These are phyloP conservation scores for Gallinago paraguaiae DNA, from an alignment of 2,113 vertebrate genomes.

Conservation along the genomic window DNA sequence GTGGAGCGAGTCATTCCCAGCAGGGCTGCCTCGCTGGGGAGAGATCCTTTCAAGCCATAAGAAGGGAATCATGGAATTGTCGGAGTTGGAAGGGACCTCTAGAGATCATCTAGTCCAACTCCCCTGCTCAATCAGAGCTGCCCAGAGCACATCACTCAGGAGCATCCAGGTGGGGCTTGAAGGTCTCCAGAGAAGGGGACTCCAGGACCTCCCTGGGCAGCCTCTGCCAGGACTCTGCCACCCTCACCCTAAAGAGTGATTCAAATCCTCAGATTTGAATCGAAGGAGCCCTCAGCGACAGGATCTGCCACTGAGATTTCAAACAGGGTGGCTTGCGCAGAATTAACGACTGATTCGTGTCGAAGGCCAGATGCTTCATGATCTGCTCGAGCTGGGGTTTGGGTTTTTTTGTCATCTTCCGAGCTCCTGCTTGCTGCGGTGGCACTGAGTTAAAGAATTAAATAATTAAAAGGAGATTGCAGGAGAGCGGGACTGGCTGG, in stretches of 20 bases:
- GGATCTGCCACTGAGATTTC: neutral
- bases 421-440: neutral
- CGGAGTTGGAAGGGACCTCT: too few relatives aligned
- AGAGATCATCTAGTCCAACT: too few relatives aligned
- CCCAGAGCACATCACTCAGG: too few relatives aligned
- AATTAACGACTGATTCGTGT: neutral
- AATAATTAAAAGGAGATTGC: neutral
- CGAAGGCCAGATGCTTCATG: conserved; percentile 42
- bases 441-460: neutral
- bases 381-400: neutral
- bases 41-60: neutral
- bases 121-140: too few relatives aligned
- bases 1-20: accelerated
- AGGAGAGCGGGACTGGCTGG: neutral
- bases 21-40: neutral
- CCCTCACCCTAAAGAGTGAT: too few relatives aligned
- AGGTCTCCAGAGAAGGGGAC: too few relatives aligned
- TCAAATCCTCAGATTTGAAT: too few relatives aligned
- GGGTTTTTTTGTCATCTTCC: neutral
- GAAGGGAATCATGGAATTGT: neutral
- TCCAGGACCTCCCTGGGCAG: too few relatives aligned
- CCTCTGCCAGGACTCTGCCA: too few relatives aligned
- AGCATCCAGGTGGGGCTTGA: too few relatives aligned
- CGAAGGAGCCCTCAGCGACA: neutral
- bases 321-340: neutral